A percentile compares a stretch with the other conserved stretches of the same genome.
phyloP scores from a whole-genome alignment of 2,888 invertebrate genomes.

The Plebejus argus region DNA sequence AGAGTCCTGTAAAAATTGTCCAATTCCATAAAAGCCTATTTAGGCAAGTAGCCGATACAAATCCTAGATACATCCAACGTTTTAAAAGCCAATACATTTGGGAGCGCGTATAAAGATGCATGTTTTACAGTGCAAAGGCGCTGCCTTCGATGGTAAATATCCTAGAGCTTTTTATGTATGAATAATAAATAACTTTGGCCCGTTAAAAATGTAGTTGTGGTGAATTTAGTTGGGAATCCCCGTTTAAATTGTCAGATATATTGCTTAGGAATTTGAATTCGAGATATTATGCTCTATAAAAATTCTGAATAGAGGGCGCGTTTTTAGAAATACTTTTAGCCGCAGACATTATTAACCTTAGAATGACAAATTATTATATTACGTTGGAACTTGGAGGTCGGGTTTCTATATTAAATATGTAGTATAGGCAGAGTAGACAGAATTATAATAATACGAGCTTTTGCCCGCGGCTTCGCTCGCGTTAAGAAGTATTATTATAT shows the following conservation, averaged over 20 bases:
- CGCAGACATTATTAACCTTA: neutral
- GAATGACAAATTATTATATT: no score
- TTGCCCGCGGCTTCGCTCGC: no score
- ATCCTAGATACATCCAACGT: neutral
- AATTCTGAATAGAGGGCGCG: conserved; percentile 4
- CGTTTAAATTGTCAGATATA: conserved; percentile 36
- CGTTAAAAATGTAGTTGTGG: conserved; percentile 55
- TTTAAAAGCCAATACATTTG: conserved; percentile 22
- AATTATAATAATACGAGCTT: no score
- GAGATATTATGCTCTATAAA: neutral
- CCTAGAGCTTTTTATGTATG: conserved; percentile 70
- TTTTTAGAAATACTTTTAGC: neutral
- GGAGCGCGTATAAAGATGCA: conserved; percentile 45
- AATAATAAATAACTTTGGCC: conserved; percentile 67
- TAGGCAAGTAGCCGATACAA: conserved; percentile 8
- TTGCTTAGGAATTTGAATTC: conserved; percentile 30
- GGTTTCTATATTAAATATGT: no score
- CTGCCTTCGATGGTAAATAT: conserved; percentile 75
- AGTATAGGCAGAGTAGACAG: no score
- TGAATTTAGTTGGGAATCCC: conserved; percentile 48
- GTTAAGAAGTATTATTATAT: no score
- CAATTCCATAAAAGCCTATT: conserved; percentile 6
- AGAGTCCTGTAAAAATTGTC: neutral
- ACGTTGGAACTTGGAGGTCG: no score
- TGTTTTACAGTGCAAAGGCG: conserved; percentile 68